Evolutionary conservation across 2,888 invertebrate species (phyloP), one percentile per base, ranked within the genome.

Genomic region (Drosophila pegasa): DNA sequence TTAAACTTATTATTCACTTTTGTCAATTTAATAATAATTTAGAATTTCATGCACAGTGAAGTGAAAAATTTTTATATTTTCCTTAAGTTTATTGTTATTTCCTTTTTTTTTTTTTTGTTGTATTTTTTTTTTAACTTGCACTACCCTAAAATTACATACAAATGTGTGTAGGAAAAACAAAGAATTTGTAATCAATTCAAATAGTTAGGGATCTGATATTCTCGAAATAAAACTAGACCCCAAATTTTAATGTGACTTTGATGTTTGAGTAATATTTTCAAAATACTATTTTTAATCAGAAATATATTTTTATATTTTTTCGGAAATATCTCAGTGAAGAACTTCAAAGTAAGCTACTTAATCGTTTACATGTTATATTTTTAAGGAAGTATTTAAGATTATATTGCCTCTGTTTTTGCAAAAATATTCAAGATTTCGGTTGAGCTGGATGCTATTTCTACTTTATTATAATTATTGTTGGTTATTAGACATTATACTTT

Each of bases 201-300:
- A 22, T 27, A 14, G n/a, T 31, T 25, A 10, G 14, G 20, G 31
- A 31, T 29, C 29, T 29, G 7, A 25, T 35, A 25, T 37, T 25
- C 7, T 22, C 10, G 1, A 43, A 69, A 69, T 79, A 87, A 78
- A 86, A 72, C 60, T 75, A 81, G 82, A 88, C 90, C 88, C 84
- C 88, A 89, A 78, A 79, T 76, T 74, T 79, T 37, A 73, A 75
- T 76, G 78, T 68, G 84, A 80, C 74, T 71, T 76, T 75, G 76
- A 64, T 66, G 63, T 67, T 83, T 86, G 75, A 69, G 65, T 74
- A 81, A 88, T 89, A 81, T 69, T 61, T 58, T 31, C 8, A 10
- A 37, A 60, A 50, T 45, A 20, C 5, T 31, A 10, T 20, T 10
- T 41, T 1, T 43, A 43, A 25, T 27, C 25, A 10, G 25, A 43